Conservation (phyloP, 2,888 invertebrate species). For the Sialis lutaria region DNA sequence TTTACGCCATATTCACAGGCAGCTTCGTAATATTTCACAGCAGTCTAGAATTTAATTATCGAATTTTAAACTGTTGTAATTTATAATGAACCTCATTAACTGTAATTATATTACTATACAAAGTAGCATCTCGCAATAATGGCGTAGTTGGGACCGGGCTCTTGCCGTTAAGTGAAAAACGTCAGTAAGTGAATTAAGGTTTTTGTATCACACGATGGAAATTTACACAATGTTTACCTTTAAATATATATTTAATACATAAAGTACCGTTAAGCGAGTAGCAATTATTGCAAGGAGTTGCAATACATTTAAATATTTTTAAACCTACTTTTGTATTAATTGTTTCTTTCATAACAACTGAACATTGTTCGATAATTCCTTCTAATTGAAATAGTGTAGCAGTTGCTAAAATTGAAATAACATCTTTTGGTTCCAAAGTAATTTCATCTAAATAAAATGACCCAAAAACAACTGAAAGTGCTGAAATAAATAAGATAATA, state of each 20-base stretch:
- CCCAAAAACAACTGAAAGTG: conserved; percentile 51
- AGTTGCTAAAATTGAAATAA: conserved; percentile 51
- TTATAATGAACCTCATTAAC: no score
- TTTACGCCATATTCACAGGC: conserved; percentile 48
- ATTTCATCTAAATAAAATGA: conserved; percentile 63
- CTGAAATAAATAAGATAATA: conserved; percentile 25
- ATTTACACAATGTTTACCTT: no score
- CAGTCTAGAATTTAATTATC: conserved; percentile 27
- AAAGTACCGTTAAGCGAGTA: no score
- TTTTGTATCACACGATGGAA: no score
- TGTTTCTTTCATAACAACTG: conserved; percentile 57
- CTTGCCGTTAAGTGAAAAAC: no score
- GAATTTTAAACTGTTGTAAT: neutral
- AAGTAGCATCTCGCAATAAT: no score
- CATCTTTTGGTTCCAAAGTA: conserved; percentile 44
- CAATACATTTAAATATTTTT: neutral
- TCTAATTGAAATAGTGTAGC: conserved; percentile 58
- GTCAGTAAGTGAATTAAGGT: no score
- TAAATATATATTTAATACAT: no score
- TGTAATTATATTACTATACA: no score
- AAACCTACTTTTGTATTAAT: conserved; percentile 38
- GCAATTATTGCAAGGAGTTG: neutral
- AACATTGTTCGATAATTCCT: conserved; percentile 53
- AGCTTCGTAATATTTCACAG: conserved; percentile 48
- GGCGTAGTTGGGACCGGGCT: no score